Base-by-base conservation (phyloP, 2,888 invertebrate genomes). In the Protophormia terraenovae region DNA sequence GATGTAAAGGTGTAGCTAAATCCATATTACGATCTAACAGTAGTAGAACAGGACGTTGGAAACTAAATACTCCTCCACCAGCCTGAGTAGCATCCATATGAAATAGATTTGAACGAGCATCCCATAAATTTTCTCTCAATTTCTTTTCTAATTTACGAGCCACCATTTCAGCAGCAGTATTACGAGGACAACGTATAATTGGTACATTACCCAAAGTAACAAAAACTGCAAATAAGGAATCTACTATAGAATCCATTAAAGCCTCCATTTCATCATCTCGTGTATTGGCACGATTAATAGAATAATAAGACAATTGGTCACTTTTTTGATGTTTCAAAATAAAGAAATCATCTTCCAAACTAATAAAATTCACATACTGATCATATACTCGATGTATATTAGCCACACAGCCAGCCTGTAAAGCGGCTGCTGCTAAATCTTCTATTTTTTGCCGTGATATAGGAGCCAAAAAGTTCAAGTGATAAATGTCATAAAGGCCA, bases 141-240 rank as follows among this genome's bases (percentile, higher is more conserved):
- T 99, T 99, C 92, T 99, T 99, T 90, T 99, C 98, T 85, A 99
- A 94, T 92, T 98, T 98, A 92, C 97, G 97, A 0, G 98, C 98
- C 0, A 99, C 98, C 97, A 98, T 98, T 94, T 99, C 99, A 0
- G 99, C 99, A 0, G 99, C 99, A 93, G 98, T 98, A 67, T 98
- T 98, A 92, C 97, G 96, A 7, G 98, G 98, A 92, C 98, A 92
- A 8, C 91, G 90, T 71, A 94, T 94, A 45, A 94, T 94, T 2
- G 94, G 93, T 29, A 93, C 93, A 91, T 94, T 94, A 93, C 99
- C 98, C 89, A 98, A 93, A 53, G 99, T 99, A 3, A 99, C 99
- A 94, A 99, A 99, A 24, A 99, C 97, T 60, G 99, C 98, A 93
- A 99, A 99, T 55, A 99, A 93, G 89, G 98, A 97, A 90, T 99